Base-by-base conservation (phyloP, 2,888 invertebrate genomes). In the Alcis repandata region DNA sequence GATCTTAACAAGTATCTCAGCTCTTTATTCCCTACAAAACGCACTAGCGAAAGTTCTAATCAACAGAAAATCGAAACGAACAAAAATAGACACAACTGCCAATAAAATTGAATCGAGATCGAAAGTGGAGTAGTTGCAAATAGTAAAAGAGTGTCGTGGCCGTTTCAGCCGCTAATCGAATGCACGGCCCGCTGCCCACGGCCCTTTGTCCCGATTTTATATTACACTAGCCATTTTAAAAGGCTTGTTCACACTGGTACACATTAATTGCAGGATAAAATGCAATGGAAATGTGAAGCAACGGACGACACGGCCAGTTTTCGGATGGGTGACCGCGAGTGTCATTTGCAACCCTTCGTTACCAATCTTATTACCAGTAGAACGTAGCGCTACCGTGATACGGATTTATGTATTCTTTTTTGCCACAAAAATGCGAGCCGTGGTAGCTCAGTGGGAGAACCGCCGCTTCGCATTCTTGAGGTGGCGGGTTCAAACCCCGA, bases 141-240 rank as follows among this genome's bases (percentile, higher is more conserved):
- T 64, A 67, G 67, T 49, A 68, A 68, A 70, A 70, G 65, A 72
- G 43, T 11, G 19, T 19, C 46, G n/a, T n/a, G 41, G 38, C 65
- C 67, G 60, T 62, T 69, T 69, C 69, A 60, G 64, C 43, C 70
- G 67, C 64, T 77, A 79, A 79, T 78, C 71, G 76, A 79, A 78
- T 73, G 48, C 65, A 76, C 67, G 77, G 75, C 41, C 63, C 69
- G 76, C 63, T 72, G 79, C 56, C 41, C 73, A 48, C 74, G 60
- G 59, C 60, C 67, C 73, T 74, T 74, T 75, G 74, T 74, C 63
- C 46, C 49, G 13, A 6, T 36, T 61, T 59, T 58, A 48, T 49
- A 59, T 51, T n/a, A 46, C 49, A 38, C 57, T 49, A 11, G 20
- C 13, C 32, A 60, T 46, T 60, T 19, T 56, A 20, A 17, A 17